phyloP scores from a whole-genome alignment of 2,113 vertebrate species.

The Crotalus viridis region DNA sequence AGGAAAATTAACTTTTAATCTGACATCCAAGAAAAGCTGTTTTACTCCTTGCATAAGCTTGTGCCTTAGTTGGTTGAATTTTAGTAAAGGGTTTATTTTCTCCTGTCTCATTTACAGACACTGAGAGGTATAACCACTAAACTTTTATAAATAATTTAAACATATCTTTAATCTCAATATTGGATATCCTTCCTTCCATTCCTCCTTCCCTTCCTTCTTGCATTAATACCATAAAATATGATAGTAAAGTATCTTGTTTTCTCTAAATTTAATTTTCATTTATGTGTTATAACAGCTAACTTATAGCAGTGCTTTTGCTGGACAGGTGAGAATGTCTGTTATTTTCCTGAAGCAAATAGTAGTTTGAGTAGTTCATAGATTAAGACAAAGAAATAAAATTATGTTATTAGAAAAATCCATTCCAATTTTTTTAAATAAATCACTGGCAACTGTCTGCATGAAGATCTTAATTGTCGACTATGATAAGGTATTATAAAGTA shows the following conservation, averaged over 20 bases:
- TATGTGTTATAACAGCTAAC: conserved; percentile 16
- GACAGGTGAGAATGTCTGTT: conserved; percentile 15
- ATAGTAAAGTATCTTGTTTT: conserved; percentile 39
- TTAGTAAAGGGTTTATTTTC: not conserved
- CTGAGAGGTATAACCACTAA: conserved; percentile 56
- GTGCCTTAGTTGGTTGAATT: conserved; percentile 27
- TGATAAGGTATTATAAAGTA: conserved; percentile 53
- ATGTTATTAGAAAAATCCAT: not conserved
- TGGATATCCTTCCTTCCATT: conserved; percentile 32
- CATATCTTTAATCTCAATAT: conserved; percentile 40
- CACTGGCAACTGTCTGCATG: conserved; percentile 24
- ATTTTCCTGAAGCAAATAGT: not conserved
- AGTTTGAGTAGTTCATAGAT: conserved; percentile 20
- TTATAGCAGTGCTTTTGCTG: conserved; percentile 35
- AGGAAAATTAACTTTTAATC: not conserved
- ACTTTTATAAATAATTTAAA: conserved; percentile 56
- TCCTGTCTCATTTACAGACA: conserved; percentile 30
- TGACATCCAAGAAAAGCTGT: conserved; percentile 39
- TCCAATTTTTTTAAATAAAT: not conserved
- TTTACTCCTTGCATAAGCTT: conserved; percentile 28
- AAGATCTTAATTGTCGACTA: conserved; percentile 39
- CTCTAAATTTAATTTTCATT: conserved; percentile 43
- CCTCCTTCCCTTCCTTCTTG: not conserved
- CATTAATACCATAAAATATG: conserved; percentile 59
- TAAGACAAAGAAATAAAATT: conserved; percentile 1